Percentiles rank a stretch among this genome's conserved stretches.
phyloP scores from a whole-genome alignment of 35 echinoderm and acorn worm genomes.

The Diadema setosum region DNA sequence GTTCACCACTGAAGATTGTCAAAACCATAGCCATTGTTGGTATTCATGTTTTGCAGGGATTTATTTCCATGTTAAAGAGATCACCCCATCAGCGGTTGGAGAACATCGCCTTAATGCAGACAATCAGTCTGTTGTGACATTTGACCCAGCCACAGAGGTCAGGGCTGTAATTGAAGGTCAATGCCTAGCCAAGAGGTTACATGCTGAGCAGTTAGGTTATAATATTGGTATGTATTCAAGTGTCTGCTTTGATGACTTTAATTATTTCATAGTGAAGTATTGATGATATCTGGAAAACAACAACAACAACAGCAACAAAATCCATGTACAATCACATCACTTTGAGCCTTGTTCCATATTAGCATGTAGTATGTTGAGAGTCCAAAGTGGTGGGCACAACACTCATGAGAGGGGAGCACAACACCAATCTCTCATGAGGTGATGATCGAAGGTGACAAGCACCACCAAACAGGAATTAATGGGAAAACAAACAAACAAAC shows the following conservation, averaged over 20 bases:
- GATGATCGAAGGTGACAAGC: no score
- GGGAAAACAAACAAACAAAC: no score
- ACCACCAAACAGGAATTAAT: no score
- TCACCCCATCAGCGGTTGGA: slow-evolving; percentile 88
- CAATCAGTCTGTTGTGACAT: slow-evolving; percentile 34
- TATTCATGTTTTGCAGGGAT: slow-evolving; percentile 45
- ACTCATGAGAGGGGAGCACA: no score
- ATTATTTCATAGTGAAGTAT: not conserved
- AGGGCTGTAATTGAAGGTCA: slow-evolving; percentile 85
- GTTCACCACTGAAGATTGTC: no score
- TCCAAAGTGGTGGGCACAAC: no score
- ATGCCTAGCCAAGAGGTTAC: slow-evolving; percentile 84
- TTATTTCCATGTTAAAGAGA: slow-evolving; percentile 98
- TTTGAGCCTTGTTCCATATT: no score
- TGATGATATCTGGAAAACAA: not conserved
- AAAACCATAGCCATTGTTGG: no score
- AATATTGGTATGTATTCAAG: slow-evolving; percentile 84
- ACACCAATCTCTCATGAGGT: no score
- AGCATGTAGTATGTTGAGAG: no score
- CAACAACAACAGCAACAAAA: no score
- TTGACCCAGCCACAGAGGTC: slow-evolving; percentile 64
- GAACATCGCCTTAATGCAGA: slow-evolving; percentile 36
- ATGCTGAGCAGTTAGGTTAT: slow-evolving; percentile 93
- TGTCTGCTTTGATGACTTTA: not conserved
- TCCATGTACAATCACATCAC: no score